These are phyloP conservation scores for Aplidium turbinatum DNA, from an alignment of 23 tunicate species.

Conservation along the genomic window DNA sequence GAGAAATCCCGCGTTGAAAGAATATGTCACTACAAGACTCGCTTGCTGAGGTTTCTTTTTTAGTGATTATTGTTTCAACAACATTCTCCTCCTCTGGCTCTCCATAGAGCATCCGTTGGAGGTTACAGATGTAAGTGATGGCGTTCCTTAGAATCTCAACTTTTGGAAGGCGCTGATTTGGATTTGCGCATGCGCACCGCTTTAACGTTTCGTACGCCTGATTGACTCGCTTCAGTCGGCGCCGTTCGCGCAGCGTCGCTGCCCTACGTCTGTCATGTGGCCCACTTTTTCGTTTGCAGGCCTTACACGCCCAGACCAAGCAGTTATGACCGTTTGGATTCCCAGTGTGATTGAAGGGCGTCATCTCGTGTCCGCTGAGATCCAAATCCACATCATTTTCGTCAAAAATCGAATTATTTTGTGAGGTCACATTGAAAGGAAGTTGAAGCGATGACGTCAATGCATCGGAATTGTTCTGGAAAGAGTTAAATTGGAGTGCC, in stretches of 20 bases:
- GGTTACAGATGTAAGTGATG: constrained; percentile 77
- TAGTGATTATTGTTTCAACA: too few species aligned
- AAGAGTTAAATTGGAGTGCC: background rate
- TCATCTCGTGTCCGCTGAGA: constrained; percentile 1
- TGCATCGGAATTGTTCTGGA: background rate
- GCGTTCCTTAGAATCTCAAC: constrained; percentile 94
- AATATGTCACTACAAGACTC: too few species aligned
- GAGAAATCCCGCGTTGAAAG: too few species aligned
- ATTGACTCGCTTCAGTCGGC: constrained; percentile 93
- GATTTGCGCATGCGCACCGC: constrained; percentile 88
- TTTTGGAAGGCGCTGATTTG: constrained; percentile 94
- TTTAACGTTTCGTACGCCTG: constrained; percentile 97
- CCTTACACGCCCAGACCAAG: constrained; percentile 92
- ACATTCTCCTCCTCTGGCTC: too few species aligned
- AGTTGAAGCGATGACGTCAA: background rate
- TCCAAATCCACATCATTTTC: background rate
- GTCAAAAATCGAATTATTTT: background rate
- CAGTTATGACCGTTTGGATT: constrained; percentile 89
- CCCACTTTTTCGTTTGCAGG: constrained; percentile 84
- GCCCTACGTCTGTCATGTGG: constrained; percentile 93
- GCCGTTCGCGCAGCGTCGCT: constrained; percentile 90
- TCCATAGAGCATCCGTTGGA: constrained; percentile 86
- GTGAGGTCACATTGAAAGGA: constrained; percentile 22
- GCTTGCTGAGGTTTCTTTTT: too few species aligned
- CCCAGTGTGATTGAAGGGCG: constrained; percentile 48